Percentiles rank a stretch among this genome's conserved stretches.
These are phyloP conservation scores for Sphecodes monilicornis DNA, from an alignment of 2,888 invertebrate species.

Conservation along the genomic window DNA sequence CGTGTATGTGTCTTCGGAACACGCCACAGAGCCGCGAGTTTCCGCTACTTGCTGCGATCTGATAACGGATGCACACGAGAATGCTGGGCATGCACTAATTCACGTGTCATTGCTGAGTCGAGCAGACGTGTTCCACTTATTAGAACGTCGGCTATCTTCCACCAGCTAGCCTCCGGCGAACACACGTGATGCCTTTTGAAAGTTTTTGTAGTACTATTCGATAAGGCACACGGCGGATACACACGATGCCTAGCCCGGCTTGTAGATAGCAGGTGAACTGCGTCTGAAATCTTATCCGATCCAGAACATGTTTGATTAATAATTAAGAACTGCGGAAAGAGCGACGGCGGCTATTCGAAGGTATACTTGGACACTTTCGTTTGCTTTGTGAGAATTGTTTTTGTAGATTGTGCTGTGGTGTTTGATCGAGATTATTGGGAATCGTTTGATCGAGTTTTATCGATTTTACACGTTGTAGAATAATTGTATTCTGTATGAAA, in stretches of 20 bases:
- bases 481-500: too few species aligned
- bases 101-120: conserved; percentile 32
- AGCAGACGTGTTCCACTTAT: conserved; percentile 28
- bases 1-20: conserved; percentile 1
- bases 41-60: conserved; percentile 37
- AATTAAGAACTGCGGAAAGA: background rate
- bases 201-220: conserved; percentile 7
- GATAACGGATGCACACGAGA: conserved; percentile 37
- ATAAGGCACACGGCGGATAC: background rate
- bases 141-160: conserved; percentile 23
- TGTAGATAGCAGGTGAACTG: background rate
- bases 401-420: too few species aligned
- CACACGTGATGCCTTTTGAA: background rate
- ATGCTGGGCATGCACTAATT: conserved; percentile 27
- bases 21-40: background rate
- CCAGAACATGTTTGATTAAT: background rate
- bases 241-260: background rate
- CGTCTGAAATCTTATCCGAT: background rate
- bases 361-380: background rate
- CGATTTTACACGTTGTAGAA: too few species aligned
- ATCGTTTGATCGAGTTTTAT: too few species aligned
- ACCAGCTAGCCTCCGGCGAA: background rate
- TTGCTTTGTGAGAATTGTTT: too few species aligned
- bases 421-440: too few species aligned
- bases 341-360: background rate